Percentiles rank a stretch among this genome's conserved stretches.
phyloP scores from a whole-genome alignment of 2,888 invertebrate species.

The Neria commutata region DNA sequence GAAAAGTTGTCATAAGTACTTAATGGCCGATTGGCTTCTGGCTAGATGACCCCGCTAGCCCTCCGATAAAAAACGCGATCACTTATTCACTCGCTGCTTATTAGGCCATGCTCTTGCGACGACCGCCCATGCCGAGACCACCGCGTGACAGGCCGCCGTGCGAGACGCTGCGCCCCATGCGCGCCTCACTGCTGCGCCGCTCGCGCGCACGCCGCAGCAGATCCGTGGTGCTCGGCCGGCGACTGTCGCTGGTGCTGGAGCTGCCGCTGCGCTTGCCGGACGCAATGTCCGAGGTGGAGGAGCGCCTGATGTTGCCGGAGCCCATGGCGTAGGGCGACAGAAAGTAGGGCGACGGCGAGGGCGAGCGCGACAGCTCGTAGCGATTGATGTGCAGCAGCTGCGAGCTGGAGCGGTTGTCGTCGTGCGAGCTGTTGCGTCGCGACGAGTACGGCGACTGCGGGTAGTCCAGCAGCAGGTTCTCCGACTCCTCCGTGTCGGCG shows the following conservation, averaged over 20 bases:
- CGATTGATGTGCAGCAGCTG: conserved; percentile 49
- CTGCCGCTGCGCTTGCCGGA: conserved; percentile 47
- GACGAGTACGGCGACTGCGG: conserved; percentile 55
- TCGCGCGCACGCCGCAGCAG: conserved; percentile 58
- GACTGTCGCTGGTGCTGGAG: conserved; percentile 47
- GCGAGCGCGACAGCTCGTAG: conserved; percentile 45
- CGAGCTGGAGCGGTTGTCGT: conserved; percentile 46
- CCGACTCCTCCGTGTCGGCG: conserved; percentile 55
- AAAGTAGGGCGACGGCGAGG: conserved; percentile 50
- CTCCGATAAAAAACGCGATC: neutral
- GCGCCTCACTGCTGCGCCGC: conserved; percentile 57
- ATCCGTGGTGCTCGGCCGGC: conserved; percentile 60
- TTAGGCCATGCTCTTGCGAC: conserved; percentile 62
- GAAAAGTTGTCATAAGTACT: conserved; percentile 31
- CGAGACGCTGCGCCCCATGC: conserved; percentile 60
- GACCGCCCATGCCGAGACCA: conserved; percentile 46
- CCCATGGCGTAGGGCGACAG: conserved; percentile 49
- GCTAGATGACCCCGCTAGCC: too few relatives aligned
- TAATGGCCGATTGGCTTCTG: conserved; percentile 13
- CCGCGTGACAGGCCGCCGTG: conserved; percentile 57
- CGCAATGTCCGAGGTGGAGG: conserved; percentile 61
- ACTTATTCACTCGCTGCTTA: conserved; percentile 29
- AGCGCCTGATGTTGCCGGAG: conserved; percentile 54
- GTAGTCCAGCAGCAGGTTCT: conserved; percentile 53
- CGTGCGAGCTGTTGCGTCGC: conserved; percentile 48